Conservation (phyloP, 1,140 invertebrate species). For the Babylonia areolata region DNA sequence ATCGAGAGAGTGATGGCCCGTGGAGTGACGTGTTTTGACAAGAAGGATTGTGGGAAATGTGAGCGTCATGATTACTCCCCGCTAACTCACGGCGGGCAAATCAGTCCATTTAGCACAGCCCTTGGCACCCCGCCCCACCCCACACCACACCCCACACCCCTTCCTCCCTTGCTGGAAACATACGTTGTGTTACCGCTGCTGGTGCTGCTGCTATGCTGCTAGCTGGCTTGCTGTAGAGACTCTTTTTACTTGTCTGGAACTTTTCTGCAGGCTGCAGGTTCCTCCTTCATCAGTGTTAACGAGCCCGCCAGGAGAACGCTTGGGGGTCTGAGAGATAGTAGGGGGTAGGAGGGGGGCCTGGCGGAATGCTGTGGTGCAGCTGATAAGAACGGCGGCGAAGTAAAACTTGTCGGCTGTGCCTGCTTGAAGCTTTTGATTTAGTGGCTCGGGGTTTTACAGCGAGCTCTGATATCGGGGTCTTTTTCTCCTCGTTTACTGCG, state of each 20-base stretch:
- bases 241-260: not conserved
- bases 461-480: too few relatives aligned
- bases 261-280: not conserved
- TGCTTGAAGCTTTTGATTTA: not conserved
- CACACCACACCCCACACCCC: too few relatives aligned
- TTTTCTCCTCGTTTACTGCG: too few relatives aligned
- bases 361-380: not conserved
- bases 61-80: constrained; percentile 34
- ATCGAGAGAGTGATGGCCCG: constrained; percentile 28
- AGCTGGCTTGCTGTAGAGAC: too few relatives aligned
- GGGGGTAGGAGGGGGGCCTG: not conserved
- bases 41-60: constrained; percentile 30
- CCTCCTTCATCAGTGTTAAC: constrained; percentile 38
- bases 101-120: constrained; percentile 39
- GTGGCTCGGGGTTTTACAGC: not conserved
- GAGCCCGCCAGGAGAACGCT: not conserved
- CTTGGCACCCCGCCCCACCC: not conserved
- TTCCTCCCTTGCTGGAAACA: not conserved
- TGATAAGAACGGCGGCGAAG: not conserved
- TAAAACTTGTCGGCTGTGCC: not conserved
- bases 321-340: not conserved
- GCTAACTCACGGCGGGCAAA: constrained; percentile 34
- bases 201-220: not conserved
- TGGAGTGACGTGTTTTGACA: constrained; percentile 40
- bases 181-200: constrained; percentile 33